Evolutionary conservation across 2,888 invertebrate genomes (phyloP), one percentile per base, ranked within the genome.

Genomic region (Tryphoninae sp.): DNA sequence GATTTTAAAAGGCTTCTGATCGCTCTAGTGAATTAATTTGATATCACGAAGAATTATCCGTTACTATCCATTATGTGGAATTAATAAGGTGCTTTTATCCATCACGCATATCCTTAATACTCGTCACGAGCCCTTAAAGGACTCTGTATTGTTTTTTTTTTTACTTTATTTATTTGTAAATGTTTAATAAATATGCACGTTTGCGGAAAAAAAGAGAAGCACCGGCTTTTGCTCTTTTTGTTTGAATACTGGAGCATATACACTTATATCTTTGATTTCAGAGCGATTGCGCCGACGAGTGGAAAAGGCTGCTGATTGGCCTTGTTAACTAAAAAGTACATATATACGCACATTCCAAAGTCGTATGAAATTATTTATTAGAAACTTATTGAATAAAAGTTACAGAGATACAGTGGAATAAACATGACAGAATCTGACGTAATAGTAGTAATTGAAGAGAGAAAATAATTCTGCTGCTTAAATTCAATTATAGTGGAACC

Each of bases 1-100:
- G 91, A 91, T 80, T 89, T 90, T 86, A 92, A 92, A 89, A 86
- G 87, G 84, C 91, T 91, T 87, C 89, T 92, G 88, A 89, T 91
- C 85, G 85, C 90, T 81, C 86, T 92, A 83, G 87, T 91, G 88
- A 87, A 89, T 89, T 92, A 90, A 90, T 87, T 82, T 58, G 67
- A 45, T 65, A 4, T 40, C 58, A 59, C 69, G 58, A 65, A 65
- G 58, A 80, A 23, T 68, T 33, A 55, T 64, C 45, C 45, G 42
- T 74, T 73, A 65, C 59, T 78, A 42, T 61, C 9, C 53, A 74
- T 51, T 40, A 61, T 73, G 62, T 69, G 45, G 58, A 26, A 80
- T 77, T 80, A 73, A 82, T 82, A 42, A 72, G 45, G 77, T 26
- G 82, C 82, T 82, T 82, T 77, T 73, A 68, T 62, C 33, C n/a